Evolutionary conservation across 2,797 vertebrate species (phyloP), one percentile per base, ranked within the genome.

Genomic region (Cossypha niveicapilla): DNA sequence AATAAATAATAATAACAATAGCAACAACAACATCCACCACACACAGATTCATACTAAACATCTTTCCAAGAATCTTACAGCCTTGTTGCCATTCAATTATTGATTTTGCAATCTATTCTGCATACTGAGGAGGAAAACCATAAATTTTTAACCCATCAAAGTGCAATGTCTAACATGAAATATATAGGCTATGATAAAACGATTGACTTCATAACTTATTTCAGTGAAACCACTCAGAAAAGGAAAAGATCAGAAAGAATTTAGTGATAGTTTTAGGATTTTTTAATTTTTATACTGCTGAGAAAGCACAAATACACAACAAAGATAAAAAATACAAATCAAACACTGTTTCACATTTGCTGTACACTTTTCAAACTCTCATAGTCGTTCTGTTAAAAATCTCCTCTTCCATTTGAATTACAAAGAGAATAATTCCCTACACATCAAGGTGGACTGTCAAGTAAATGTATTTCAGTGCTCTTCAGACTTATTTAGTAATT

Each of bases 381-480:
- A 18, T 22, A 61, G 25, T 9, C 53, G 27, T 53, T 94, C 41
- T 77, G 60, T 89, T 71, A 93, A 89, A 81, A 83, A 89, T 67
- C 42, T 89, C 58, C 47, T 90, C 86, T 93, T 91, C 95, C 82
- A 90, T 95, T 93, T 92, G 79, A 96, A 94, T 96, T 70, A 97
- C 67, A 92, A 96, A 96, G 34, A 30, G 71, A 95, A 84, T 79
- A 93, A 97, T 97, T 95, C 93, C 83, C 88, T 90, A 91, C 77
- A 86, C 76, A 88, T 94, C 94, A 95, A 58, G 79, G 85, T 97
- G 80, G 88, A 79, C 72, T 87, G 88, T 79, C 90, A 97, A 92
- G 72, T 50, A 94, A 95, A 58, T 82, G 82, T 39, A 91, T 95
- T 94, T 95, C 88, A 85, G 73, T 72, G 30, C 7, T 57, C 57